A percentile compares a stretch with the other conserved stretches of the same genome.
Conservation (phyloP, 2,113 vertebrate species). For the Microcebus murinus region DNA sequence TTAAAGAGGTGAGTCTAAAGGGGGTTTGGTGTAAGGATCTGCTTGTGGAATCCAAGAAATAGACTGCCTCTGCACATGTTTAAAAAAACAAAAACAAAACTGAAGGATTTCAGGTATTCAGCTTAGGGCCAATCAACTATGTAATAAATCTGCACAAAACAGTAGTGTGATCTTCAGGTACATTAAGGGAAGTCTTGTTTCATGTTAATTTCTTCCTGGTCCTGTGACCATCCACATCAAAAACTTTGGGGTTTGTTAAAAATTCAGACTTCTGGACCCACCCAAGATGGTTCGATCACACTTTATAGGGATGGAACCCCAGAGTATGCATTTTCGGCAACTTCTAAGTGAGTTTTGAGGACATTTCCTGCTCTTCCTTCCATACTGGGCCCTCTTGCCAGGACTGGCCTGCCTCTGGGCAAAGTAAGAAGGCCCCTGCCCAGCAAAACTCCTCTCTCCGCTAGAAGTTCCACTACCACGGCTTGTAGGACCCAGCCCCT, state of each 20-base stretch:
- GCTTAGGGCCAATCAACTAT: not conserved
- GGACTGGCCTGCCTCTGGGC: not conserved
- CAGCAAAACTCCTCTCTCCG: not conserved
- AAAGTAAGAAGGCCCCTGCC: not conserved
- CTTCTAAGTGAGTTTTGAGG: not conserved
- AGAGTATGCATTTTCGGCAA: not conserved
- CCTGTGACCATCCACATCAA: not conserved
- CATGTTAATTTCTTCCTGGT: not conserved
- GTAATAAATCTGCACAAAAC: not conserved
- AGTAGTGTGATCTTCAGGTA: not conserved
- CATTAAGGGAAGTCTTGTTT: not conserved
- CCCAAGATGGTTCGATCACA: not conserved
- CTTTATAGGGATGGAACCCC: not conserved
- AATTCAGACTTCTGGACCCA: not conserved
- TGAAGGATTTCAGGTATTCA: not conserved
- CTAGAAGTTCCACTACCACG: not conserved
- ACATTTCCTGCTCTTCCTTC: not conserved
- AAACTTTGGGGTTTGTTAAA: not conserved
- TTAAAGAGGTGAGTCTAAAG: not conserved
- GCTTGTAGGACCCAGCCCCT: not conserved
- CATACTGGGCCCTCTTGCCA: not conserved
- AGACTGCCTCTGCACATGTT: rapidly evolving
- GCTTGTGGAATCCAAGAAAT: not conserved
- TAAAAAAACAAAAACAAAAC: no score
- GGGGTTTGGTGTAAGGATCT: not conserved